Conservation (phyloP, 1,140 invertebrate species). For the Hesperophylax magnus region DNA sequence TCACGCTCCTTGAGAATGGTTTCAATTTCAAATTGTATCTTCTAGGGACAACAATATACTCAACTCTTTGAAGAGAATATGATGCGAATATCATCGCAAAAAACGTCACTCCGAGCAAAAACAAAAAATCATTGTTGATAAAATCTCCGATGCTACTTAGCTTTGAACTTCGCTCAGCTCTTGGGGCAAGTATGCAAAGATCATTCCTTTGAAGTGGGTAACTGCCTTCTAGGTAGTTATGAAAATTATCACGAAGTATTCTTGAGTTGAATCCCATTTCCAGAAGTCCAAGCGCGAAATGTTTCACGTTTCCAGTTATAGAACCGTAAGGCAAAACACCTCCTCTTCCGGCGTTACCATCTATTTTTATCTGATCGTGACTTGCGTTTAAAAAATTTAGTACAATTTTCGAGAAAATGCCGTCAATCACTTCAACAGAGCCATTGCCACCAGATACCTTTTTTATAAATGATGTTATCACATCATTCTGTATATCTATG, state of each 20-base stretch:
- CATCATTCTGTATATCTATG: constrained; percentile 1
- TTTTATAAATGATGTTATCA: not conserved
- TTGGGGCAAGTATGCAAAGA: constrained; percentile 23
- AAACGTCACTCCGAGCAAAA: not conserved
- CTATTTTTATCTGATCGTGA: not conserved
- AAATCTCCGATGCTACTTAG: too few species aligned
- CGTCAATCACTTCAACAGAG: not conserved
- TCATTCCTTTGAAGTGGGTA: constrained; percentile 23
- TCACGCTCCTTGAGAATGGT: not conserved
- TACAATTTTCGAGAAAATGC: not conserved
- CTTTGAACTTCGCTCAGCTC: not conserved
- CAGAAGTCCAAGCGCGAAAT: not conserved
- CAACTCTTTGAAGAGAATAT: constrained; percentile 1
- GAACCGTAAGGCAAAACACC: constrained; percentile 2
- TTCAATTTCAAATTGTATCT: not conserved
- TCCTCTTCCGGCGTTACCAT: not conserved
- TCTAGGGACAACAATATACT: constrained; percentile 1
- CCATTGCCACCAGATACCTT: not conserved
- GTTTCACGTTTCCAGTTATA: not conserved
- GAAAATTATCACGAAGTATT: constrained; percentile 13
- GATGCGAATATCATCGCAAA: not conserved
- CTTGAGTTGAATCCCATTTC: constrained; percentile 27
- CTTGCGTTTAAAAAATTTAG: constrained; percentile 4
- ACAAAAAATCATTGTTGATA: too few species aligned
- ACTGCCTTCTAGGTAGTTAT: not conserved